Evolutionary conservation across 2,888 invertebrate species (phyloP), one percentile per base, ranked within the genome.

Genomic region (Hypselothyrea guttata): DNA sequence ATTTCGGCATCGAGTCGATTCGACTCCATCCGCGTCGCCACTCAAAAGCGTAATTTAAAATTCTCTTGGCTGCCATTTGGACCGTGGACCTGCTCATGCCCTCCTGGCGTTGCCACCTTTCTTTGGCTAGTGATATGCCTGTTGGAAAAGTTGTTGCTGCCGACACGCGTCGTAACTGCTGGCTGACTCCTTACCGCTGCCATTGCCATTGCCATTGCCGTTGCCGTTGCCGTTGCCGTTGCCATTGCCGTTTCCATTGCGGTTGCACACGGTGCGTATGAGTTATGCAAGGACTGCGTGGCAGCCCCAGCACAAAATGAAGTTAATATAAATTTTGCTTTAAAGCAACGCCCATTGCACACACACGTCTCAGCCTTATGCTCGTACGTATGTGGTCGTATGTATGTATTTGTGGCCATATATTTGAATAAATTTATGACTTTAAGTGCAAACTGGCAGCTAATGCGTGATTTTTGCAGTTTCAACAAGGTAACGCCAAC

Each of bases 41-140:
- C 81, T 82, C 77, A 84, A 84, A 81, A 81, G 77, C 71, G 71
- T 75, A 84, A 82, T 82, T 84, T 82, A 81, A 82, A 82, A 82
- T 82, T 81, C 82, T 78, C 81, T 82, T 83, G 82, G 68, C 68
- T 79, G 78, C 83, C 83, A 82, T 79, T 79, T 64, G 61, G 64
- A 65, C 60, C 70, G 53, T 70, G 65, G 65, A 56, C 11, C 44
- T 48, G 13, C 38, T 15, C 11, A 7, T 13, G 22, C 7, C 9
- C 9, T 28, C 7, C 12, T 3, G 5, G 7, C 28, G 9, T n/a
- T 34, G 33, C 33, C 55, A 33, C 49, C 61, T 69, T 77, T 77
- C 78, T 75, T 78, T 68, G 64, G 66, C 47, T 71, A 63, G 65
- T 68, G 82, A 82, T 79, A 78, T 63, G 75, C 64, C 71, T 72